Percentiles rank a stretch among this genome's conserved stretches.
These are phyloP conservation scores for Sinocyclocheilus maitianheensis DNA, from an alignment of 2,113 vertebrate genomes.

Conservation along the genomic window DNA sequence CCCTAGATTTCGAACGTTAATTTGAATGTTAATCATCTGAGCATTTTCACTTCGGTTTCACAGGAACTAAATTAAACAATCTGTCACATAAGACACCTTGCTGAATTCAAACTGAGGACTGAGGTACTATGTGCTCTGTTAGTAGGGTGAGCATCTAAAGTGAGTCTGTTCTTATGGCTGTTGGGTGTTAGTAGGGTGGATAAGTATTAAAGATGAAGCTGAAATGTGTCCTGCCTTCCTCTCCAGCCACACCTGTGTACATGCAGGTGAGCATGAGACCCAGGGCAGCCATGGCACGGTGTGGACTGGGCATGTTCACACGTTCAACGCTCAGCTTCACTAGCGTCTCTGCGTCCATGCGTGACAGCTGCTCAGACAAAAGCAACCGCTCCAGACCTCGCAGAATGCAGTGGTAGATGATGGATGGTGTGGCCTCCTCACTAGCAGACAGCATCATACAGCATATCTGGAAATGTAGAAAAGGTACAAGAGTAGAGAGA, in stretches of 20 bases:
- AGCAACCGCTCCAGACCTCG: constrained; percentile 94
- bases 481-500: not conserved
- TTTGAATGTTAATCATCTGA: not conserved
- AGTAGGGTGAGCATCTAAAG: constrained; percentile 29
- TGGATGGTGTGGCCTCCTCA: constrained; percentile 91
- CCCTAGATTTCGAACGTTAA: not conserved
- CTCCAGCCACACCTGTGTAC: constrained; percentile 88
- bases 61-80: not conserved
- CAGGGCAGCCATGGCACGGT: constrained; percentile 95
- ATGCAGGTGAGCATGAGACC: constrained; percentile 99
- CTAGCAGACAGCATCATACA: constrained; percentile 92
- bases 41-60: not conserved
- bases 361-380: constrained; percentile 92
- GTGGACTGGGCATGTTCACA: constrained; percentile 94
- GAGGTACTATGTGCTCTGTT: not conserved
- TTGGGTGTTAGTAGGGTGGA: constrained; percentile 44
- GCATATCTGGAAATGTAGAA: constrained; percentile 79
- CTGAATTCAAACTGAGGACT: not conserved
- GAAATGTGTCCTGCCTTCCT: constrained; percentile 57
- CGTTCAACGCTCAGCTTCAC: constrained; percentile 96
- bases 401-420: constrained; percentile 93
- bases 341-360: constrained; percentile 88
- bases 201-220: constrained; percentile 48
- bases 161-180: not conserved
- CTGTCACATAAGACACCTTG: not conserved